Evolutionary conservation across 2,113 vertebrate species (phyloP).

Genomic region (Nothoprocta pentlandii): DNA sequence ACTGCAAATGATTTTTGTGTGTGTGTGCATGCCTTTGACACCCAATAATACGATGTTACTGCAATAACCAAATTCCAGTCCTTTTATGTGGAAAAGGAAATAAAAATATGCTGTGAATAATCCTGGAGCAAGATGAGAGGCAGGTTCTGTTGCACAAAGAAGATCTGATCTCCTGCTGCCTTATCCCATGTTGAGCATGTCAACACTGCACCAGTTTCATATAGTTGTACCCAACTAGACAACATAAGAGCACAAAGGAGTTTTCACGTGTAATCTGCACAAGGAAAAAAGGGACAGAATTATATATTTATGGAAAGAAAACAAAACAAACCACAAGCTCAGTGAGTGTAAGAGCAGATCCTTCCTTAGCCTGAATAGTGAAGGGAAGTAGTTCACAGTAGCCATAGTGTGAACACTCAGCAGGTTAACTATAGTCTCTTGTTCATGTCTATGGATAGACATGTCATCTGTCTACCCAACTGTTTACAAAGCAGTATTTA

Average conservation of each 20-base stretch:
- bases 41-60: not conserved
- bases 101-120: not conserved
- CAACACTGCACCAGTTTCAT: not conserved
- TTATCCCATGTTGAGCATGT: not conserved
- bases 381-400: not conserved
- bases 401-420: accelerated
- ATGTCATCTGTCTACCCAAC: not conserved
- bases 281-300: not conserved
- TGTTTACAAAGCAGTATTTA: not conserved
- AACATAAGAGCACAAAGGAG: not conserved
- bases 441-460: not conserved
- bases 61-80: not conserved
- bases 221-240: not conserved
- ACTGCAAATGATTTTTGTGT: not conserved
- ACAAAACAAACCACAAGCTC: not conserved
- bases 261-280: not conserved
- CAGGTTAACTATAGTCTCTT: not conserved
- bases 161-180: not conserved
- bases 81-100: not conserved
- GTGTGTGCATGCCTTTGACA: not conserved
- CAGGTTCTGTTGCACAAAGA: not conserved
- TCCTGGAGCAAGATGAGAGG: not conserved
- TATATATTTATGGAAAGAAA: not conserved
- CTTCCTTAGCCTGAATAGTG: not conserved
- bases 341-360: not conserved